Evolutionary conservation across 2,888 invertebrate species (phyloP).

Genomic region (Ametastegia equiseti): DNA sequence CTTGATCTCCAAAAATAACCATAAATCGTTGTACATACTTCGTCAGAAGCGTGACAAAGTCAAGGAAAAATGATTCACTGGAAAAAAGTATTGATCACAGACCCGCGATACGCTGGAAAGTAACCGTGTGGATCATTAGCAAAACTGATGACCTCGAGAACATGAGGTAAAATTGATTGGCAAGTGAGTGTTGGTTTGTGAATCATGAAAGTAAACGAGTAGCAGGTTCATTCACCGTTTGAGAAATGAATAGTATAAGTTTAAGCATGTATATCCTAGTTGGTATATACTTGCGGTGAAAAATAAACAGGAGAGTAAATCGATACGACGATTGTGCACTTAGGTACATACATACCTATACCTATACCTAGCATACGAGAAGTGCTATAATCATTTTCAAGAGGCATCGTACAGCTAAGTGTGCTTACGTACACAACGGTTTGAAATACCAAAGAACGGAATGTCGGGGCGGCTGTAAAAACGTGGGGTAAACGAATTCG

Average conservation of each 20-base stretch:
- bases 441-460: not conserved
- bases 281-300: not conserved
- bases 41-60: not conserved
- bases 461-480: not conserved
- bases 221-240: not conserved
- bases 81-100: too few relatives aligned
- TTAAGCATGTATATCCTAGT: too few relatives aligned
- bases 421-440: not conserved
- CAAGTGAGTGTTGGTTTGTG: not conserved
- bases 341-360: too few relatives aligned
- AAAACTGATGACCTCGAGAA: not conserved
- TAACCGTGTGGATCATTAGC: not conserved
- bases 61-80: not conserved
- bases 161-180: constrained; percentile 4
- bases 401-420: not conserved
- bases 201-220: constrained; percentile 11
- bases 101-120: too few relatives aligned
- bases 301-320: not conserved
- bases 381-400: not conserved
- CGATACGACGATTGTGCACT: constrained; percentile 4
- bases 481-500: not conserved
- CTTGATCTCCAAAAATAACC: not conserved
- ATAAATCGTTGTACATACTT: not conserved
- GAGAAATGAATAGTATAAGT: not conserved
- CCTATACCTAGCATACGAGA: not conserved